A percentile compares a stretch with the other conserved stretches of the same genome.
Conservation (phyloP, 2,888 invertebrate species). For the Rhorus exstirpatorius region DNA sequence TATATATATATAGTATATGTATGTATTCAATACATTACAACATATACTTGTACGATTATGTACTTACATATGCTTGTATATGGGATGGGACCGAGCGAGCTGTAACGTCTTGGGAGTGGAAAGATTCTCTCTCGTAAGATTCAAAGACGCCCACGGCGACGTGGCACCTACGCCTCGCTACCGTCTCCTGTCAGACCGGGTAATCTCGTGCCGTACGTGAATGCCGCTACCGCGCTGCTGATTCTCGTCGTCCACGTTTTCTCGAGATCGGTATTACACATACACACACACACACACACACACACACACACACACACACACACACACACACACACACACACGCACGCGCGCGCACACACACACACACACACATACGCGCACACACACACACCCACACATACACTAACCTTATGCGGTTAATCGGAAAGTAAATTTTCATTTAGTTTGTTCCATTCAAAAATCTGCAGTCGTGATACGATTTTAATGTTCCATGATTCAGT, state of each 20-base stretch:
- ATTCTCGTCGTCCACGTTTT: slow-evolving; percentile 61
- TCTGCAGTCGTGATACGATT: no score
- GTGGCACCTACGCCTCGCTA: slow-evolving; percentile 82
- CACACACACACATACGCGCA: no score
- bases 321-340: no score
- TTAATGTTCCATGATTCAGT: no score
- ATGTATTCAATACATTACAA: slow-evolving; percentile 20
- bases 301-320: no score
- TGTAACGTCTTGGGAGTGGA: slow-evolving; percentile 61
- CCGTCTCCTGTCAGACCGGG: slow-evolving; percentile 81
- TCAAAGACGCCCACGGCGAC: slow-evolving; percentile 78
- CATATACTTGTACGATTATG: slow-evolving; percentile 26
- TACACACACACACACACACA: slow-evolving; percentile 1
- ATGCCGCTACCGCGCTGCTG: slow-evolving; percentile 78
- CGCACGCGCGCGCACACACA: no score
- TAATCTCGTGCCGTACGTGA: slow-evolving; percentile 80
- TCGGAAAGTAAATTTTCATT: no score
- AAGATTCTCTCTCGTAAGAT: slow-evolving; percentile 52
- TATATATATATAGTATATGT: slow-evolving; percentile 20
- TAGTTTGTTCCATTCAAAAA: no score
- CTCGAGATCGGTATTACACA: slow-evolving; percentile 53
- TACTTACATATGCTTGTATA: slow-evolving; percentile 34
- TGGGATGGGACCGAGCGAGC: slow-evolving; percentile 54
- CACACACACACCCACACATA: no score
- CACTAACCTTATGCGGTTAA: no score